Evolutionary conservation across 2,888 invertebrate species (phyloP), one percentile per base, ranked within the genome.

Genomic region (Malachius bipustulatus): DNA sequence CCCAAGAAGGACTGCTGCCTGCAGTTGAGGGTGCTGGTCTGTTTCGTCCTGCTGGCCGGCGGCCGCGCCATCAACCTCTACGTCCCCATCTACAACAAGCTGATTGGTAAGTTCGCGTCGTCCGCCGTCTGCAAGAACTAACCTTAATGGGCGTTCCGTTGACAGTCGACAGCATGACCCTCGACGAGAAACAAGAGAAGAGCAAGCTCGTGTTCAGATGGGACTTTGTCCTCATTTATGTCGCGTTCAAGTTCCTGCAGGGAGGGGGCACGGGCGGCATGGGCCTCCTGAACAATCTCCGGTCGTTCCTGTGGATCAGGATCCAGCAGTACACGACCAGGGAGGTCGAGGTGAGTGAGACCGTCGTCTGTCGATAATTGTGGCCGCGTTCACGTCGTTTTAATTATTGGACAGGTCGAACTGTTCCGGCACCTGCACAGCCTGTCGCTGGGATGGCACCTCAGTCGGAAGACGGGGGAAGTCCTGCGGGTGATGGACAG

Each of bases 401-500:
- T 38, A 9, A 30, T 35, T 35, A 48, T 35, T 47, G 42, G 69
- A 41, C 62, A 79, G 76, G 72, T 90, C 40, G 80, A 82, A 55
- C 65, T 91, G 16, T 91, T 85, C 60, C 69, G 76, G 30, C 94
- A 96, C 62, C 70, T 96, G 10, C 96, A 96, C 60, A 72, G 79
- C 37, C 63, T 98, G 35, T 93, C 94, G 3, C 69, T 98, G 32
- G 73, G 87, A 14, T 98, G 97, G 97, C 97, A 98, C 63, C 65
- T 97, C 19, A 74, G 81, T 2, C 68, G 96, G 8, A 97, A 97
- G 67, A 97, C 97, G 0, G 97, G 97, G 2, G 96, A 98, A 67
- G 93, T 98, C 1, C 66, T 97, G 2, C 69, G 94, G 19, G 81
- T 97, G 0, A 94, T 98, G 87, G 97, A 98, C 64, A 72, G 97